Evolutionary conservation across 2,797 vertebrate species (phyloP), one percentile per base, ranked within the genome.

Genomic region (Oreochromis grahami): DNA sequence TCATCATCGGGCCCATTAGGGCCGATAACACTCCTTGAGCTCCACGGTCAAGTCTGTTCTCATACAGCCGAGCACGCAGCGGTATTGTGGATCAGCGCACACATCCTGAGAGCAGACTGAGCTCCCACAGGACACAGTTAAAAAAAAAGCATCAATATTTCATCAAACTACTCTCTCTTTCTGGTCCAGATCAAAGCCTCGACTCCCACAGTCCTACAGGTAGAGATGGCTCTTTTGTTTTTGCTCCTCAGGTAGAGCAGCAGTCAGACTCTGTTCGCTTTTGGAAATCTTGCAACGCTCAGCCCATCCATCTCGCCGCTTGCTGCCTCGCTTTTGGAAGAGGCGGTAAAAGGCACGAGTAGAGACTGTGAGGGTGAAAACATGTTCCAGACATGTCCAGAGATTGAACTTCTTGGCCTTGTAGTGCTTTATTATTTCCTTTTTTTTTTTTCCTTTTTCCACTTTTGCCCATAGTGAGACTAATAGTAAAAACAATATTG

Each of bases 101-200:
- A 91, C 90, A 90, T 93, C 89, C 90, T 91, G 88, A 94, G 94
- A 95, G 94, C 93, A 94, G 92, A 89, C 88, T 26, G 89, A 80
- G 89, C 90, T 95, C 95, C 95, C 95, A 83, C 86, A 93, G 94
- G 96, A 96, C 90, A 87, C 93, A 89, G 94, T 95, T 94, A 96
- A 95, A 94, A 94, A 94, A 93, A 94, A 95, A 90, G 88, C 95
- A 97, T 96, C 93, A 96, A 97, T 97, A 96, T 97, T 97, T 96
- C 94, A 96, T 97, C 95, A 96, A 96, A 96, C 93, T 94, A 90
- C 94, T 93, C 93, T 92, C 83, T 95, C 90, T 94, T 94, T 95
- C 93, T 92, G 93, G 95, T 95, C 95, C 95, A 96, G 94, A 96
- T 96, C 95, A 96, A 96, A 96, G 95, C 89, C 65, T 82, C 45